phyloP scores from a whole-genome alignment of 2,113 vertebrate genomes.

The Isurus oxyrinchus region DNA sequence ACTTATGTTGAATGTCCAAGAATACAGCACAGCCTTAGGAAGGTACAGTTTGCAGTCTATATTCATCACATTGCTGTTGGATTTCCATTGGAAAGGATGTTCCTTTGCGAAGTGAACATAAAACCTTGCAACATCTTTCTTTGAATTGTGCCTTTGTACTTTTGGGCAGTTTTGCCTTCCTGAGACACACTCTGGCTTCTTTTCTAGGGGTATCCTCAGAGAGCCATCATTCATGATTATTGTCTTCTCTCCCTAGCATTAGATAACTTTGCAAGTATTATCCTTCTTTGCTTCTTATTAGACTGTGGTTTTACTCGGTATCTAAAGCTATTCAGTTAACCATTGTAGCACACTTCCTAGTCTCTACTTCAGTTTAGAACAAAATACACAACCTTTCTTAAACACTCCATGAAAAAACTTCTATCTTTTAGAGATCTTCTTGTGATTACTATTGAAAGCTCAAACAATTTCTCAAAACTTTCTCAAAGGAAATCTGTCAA shows the following conservation, averaged over 20 bases:
- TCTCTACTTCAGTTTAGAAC: background rate
- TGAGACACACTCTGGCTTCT: background rate
- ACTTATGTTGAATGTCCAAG: background rate
- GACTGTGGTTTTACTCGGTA: background rate
- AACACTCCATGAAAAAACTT: background rate
- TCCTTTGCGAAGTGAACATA: background rate
- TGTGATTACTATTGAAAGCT: background rate
- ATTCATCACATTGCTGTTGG: background rate
- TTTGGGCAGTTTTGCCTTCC: background rate
- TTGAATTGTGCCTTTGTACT: background rate
- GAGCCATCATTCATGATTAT: background rate
- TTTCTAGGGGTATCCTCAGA: background rate
- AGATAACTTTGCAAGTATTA: background rate
- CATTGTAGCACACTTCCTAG: background rate
- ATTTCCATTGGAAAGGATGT: background rate
- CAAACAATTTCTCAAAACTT: background rate
- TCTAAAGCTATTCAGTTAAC: background rate
- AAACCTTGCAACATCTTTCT: background rate
- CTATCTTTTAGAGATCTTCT: background rate
- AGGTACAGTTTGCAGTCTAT: background rate
- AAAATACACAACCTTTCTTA: background rate
- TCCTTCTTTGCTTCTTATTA: background rate
- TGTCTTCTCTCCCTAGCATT: background rate
- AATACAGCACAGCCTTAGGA: background rate
- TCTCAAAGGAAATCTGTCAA: background rate